phyloP scores from a whole-genome alignment of 2,113 vertebrate species.

The Gobiocypris rarus region DNA sequence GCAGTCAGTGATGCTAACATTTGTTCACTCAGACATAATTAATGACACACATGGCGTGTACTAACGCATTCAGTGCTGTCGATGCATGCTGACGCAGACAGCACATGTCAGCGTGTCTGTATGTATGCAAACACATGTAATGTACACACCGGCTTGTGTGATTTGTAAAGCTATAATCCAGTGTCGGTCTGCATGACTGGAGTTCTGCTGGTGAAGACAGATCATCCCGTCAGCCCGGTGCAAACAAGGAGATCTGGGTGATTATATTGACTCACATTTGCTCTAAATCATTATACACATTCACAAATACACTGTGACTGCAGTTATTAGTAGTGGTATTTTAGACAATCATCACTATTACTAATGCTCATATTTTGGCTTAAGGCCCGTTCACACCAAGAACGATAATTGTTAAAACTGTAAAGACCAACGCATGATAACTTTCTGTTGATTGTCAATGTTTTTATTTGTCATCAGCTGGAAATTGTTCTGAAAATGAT shows the following conservation, averaged over 20 bases:
- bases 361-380: not conserved
- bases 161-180: not conserved
- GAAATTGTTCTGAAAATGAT: not conserved
- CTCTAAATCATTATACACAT: not conserved
- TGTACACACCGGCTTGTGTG: slow-evolving; percentile 2
- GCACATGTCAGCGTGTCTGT: not conserved
- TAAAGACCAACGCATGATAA: not conserved
- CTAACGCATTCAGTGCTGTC: not conserved
- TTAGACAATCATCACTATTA: not conserved
- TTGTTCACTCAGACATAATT: not conserved
- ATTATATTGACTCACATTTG: slow-evolving; percentile 1
- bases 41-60: not conserved
- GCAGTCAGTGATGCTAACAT: not conserved
- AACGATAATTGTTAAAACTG: not conserved
- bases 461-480: not conserved
- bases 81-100: not conserved
- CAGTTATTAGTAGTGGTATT: not conserved
- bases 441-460: not conserved
- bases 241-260: slow-evolving; percentile 10
- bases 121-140: slow-evolving; percentile 5
- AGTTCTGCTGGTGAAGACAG: not conserved
- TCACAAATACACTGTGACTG: not conserved
- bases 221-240: not conserved
- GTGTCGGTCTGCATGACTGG: not conserved
- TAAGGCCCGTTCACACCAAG: not conserved